These are phyloP conservation scores for Tragulus kanchil DNA, from an alignment of 2,113 vertebrate species.

Conservation along the genomic window DNA sequence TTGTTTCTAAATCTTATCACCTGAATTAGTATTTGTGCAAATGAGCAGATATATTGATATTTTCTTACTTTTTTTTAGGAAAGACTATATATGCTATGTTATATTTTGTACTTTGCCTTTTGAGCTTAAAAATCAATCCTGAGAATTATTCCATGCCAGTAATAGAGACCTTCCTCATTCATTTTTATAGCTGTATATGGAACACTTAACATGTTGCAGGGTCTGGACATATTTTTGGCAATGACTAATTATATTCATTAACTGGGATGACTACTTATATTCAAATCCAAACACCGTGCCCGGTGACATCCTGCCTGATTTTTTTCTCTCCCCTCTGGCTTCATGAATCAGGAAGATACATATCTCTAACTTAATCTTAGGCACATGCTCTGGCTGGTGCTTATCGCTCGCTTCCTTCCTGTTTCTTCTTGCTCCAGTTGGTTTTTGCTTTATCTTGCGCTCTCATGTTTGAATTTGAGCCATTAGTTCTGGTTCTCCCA, in stretches of 20 bases:
- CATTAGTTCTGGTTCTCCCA: background rate
- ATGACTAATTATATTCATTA: slow-evolving; percentile 4
- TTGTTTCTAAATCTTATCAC: slow-evolving; percentile 41
- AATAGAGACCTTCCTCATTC: background rate
- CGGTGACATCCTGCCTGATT: background rate
- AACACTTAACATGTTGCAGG: background rate
- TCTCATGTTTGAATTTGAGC: background rate
- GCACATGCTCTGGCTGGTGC: background rate
- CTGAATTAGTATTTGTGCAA: background rate
- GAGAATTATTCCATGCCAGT: slow-evolving; percentile 2
- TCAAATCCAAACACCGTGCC: slow-evolving; percentile 18
- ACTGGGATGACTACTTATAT: background rate
- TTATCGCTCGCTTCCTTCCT: background rate
- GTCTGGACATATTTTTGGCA: background rate
- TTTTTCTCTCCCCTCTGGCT: background rate
- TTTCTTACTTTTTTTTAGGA: background rate
- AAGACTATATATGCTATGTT: background rate
- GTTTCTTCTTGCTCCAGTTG: slow-evolving; percentile 13
- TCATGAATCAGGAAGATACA: background rate
- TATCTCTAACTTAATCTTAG: background rate
- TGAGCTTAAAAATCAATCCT: background rate
- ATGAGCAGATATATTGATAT: background rate
- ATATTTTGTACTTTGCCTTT: background rate
- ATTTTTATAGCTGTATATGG: background rate
- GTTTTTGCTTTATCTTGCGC: slow-evolving; percentile 22